Evolutionary conservation across 2,888 invertebrate species (phyloP), one percentile per base, ranked within the genome.

Genomic region (Drosophila atripex): DNA sequence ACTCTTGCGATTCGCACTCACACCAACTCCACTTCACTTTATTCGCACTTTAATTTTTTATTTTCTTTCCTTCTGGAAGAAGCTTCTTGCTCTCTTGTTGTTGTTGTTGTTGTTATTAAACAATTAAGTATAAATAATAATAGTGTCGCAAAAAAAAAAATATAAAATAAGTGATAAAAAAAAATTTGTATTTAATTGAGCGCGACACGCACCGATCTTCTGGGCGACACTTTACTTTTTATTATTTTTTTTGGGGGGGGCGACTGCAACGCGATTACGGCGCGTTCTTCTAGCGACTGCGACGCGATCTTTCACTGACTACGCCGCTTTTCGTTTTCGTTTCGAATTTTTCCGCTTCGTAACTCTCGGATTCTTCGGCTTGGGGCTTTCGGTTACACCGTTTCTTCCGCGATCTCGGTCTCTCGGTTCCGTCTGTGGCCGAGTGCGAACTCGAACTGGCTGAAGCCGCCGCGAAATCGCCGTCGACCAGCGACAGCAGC

Each of bases 21-120:
- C 55, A 53, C 55, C 65, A n/a, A n/a, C n/a, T n/a, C 41, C 55
- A 70, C 69, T 76, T 75, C 45, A 83, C 73, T 82, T 80, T 79
- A 28, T 86, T 41, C 70, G 51, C 88, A 78, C 79, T 75, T 87
- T 58, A 68, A 49, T 63, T 61, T 30, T 41, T 2, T 41, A 16
- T 45, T 52, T 59, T 56, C 58, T 43, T 46, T 46, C 9, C 45
- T 39, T 51, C 28, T 54, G 49, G 38, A 50, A 73, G 25, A 38
- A 14, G 23, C 51, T 38, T 47, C 23, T 28, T 55, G 41, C 55
- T 60, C 61, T 23, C 47, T 46, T 60, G 35, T 18, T 28, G 45
- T 9, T 63, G 45, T 47, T 76, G 23, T 35, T 69, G 52, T 71
- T 73, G 63, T 63, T 57, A 55, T 73, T 52, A 38, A 55, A 52